Base-by-base conservation (phyloP, 2,113 vertebrate species). In the Cochlearius cochlearius region DNA sequence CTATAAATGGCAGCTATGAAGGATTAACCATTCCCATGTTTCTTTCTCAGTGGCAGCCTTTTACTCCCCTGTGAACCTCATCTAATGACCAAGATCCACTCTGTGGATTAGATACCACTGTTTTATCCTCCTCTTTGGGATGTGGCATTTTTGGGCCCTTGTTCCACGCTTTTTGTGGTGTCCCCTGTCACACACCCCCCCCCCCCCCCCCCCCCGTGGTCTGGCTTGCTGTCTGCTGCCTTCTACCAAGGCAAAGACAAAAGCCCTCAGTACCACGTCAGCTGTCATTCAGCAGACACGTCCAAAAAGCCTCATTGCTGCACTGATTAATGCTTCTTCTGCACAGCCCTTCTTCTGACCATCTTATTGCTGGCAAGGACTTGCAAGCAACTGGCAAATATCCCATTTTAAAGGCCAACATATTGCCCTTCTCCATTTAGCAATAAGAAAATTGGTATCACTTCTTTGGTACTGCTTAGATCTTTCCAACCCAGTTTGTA, bases 121-220 rank as follows among this genome's bases (percentile, higher is more conserved):
- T 26, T 86, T 77, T 39, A 56, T 36, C 18, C 4, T 72, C 23
- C 21, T 3, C 8, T 68, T 63, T 55, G 39, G 11, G 22, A 55
- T 63, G 10, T 3, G 18, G n/a, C 4, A 32, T 55, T 77, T 68
- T 50, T 15, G 10, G 52, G 15, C 2, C 15, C 6, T 32, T 50
- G 15, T n/a, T 73, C 32, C 16, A 60, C 14, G 18, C 11, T n/a
- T 80, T 45, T 64, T 23, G 38, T 16, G 7, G 8, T 14, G 43
- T 5, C 14, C 11, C 2, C 2, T n/a, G n/a, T n/a, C n/a, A n/a
- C n/a, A n/a, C n/a, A n/a, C 8, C 14, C 11, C 1, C 7, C 7
- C 11, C 2, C 6, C 14, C 11, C 2, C 2, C 8, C 14, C 11
- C 1, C 7, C 7, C 11, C 2, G 0, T 30, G 4, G 3, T 43